Conservation (phyloP, 2,113 vertebrate genomes). For the Paralichthys olivaceus region DNA sequence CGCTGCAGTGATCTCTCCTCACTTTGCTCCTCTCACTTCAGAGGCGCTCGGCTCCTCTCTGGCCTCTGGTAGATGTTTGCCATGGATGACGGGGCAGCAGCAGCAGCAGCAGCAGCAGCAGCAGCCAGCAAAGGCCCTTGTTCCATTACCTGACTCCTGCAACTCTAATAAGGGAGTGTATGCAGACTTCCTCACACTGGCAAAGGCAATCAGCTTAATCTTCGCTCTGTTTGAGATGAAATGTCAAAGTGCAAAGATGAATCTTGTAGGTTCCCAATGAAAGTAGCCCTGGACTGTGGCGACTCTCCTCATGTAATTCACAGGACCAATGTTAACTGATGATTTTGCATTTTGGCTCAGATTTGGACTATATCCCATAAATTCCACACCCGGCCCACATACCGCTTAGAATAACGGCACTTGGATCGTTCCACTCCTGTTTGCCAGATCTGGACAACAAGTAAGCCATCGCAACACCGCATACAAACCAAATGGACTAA, state of each 20-base stretch:
- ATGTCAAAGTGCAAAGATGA: conserved; percentile 40
- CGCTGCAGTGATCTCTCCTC: conserved; percentile 48
- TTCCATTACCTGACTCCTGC: conserved; percentile 55
- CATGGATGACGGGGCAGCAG: conserved; percentile 39
- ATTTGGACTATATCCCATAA: no score
- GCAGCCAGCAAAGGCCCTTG: conserved; percentile 25
- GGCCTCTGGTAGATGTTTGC: conserved; percentile 42
- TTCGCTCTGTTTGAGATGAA: conserved; percentile 27
- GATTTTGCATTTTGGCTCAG: no score
- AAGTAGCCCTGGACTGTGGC: no score
- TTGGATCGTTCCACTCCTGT: no score
- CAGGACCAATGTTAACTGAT: no score
- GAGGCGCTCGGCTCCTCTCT: conserved; percentile 21
- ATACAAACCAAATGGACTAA: no score
- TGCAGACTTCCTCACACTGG: conserved; percentile 44
- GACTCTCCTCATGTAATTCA: no score
- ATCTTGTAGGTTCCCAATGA: background rate
- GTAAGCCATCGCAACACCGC: no score
- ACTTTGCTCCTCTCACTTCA: conserved; percentile 15
- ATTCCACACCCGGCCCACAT: no score
- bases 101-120: conserved; percentile 3
- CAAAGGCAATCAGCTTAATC: conserved; percentile 42
- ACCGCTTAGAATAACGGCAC: no score
- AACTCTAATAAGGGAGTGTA: conserved; percentile 53
- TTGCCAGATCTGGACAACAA: no score